phyloP scores from a whole-genome alignment of 2,797 vertebrate species.

The Spatula clypeata region DNA sequence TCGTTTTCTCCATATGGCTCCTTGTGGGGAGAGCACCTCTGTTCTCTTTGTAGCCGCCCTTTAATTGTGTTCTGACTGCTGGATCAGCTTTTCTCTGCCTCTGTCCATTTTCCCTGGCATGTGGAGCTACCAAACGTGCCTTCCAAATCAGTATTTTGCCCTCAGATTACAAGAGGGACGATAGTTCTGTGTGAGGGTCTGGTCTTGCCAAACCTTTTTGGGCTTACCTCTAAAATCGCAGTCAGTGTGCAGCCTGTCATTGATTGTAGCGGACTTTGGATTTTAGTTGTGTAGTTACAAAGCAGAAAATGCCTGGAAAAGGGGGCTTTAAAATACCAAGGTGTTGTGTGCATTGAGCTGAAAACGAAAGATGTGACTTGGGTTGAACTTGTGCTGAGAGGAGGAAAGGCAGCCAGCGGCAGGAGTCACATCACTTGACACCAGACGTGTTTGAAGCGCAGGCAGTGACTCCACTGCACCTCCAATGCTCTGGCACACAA shows the following conservation, averaged over 20 bases:
- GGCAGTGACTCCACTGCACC: neutral
- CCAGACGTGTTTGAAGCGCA: neutral
- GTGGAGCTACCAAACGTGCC: neutral
- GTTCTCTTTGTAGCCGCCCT: neutral
- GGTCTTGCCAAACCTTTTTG: neutral
- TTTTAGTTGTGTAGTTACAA: neutral
- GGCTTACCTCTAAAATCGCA: neutral
- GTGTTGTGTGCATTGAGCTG: neutral
- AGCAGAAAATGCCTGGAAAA: neutral
- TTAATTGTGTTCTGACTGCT: neutral
- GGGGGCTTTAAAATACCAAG: neutral
- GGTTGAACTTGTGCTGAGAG: neutral
- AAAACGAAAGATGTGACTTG: neutral
- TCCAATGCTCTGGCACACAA: neutral
- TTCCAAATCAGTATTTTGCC: neutral
- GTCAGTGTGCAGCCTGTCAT: neutral
- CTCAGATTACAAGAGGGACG: neutral
- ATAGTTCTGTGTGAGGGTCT: neutral
- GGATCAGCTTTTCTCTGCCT: neutral
- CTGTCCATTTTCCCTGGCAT: neutral
- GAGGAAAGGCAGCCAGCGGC: neutral
- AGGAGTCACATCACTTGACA: fast-evolving
- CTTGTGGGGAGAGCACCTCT: neutral
- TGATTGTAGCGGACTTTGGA: neutral
- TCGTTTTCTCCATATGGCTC: neutral